phyloP scores from a whole-genome alignment of 2,888 invertebrate species.

The Formica aserva region DNA sequence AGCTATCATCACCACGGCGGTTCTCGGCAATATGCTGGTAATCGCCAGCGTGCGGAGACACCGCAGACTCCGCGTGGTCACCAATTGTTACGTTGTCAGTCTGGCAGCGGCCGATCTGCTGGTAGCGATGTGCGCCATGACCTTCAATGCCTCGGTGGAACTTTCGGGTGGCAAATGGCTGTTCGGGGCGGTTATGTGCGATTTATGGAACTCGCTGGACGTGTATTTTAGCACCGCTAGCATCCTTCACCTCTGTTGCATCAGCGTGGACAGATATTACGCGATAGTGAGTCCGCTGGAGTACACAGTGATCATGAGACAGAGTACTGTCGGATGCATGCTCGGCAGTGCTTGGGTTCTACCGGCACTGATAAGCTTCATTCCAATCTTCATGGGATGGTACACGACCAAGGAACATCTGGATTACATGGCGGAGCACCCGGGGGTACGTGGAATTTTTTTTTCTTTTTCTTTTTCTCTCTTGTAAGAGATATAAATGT shows the following conservation, averaged over 20 bases:
- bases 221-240: slow-evolving; percentile 97
- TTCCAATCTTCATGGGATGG: slow-evolving; percentile 89
- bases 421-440: slow-evolving; percentile 88
- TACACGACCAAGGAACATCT: slow-evolving; percentile 90
- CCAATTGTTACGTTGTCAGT: slow-evolving; percentile 98
- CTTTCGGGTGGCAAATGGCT: slow-evolving; percentile 94
- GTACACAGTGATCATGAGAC: slow-evolving; percentile 97
- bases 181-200: slow-evolving; percentile 96
- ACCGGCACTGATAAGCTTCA: slow-evolving; percentile 89
- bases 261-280: slow-evolving; percentile 96
- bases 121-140: slow-evolving; percentile 96
- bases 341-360: slow-evolving; percentile 88
- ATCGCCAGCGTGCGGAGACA: slow-evolving; percentile 94
- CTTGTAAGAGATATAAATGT: slow-evolving; percentile 11
- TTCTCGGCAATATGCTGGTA: slow-evolving; percentile 96
- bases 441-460: slow-evolving; percentile 87
- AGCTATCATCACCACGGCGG: slow-evolving; percentile 95
- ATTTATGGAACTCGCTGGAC: slow-evolving; percentile 97
- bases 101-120: slow-evolving; percentile 97
- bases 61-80: slow-evolving; percentile 93
- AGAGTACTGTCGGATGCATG: slow-evolving; percentile 89
- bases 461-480: background rate
- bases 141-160: slow-evolving; percentile 96
- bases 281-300: slow-evolving; percentile 96
- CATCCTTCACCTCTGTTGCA: slow-evolving; percentile 97